Evolutionary conservation across 2,888 invertebrate species (phyloP).

Genomic region (Euclidia mi): DNA sequence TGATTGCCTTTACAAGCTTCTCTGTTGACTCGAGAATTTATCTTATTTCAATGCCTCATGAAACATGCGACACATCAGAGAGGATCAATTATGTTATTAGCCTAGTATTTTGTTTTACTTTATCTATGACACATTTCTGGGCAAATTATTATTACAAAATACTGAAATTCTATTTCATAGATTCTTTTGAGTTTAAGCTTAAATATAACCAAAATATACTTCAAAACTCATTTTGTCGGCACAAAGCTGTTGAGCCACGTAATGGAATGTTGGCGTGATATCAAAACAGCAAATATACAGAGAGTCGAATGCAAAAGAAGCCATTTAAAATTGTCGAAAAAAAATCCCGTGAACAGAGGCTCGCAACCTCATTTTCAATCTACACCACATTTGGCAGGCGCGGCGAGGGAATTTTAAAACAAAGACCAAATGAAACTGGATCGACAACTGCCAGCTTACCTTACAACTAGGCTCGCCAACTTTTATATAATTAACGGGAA

Average conservation of each 20-base stretch:
- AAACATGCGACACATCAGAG: too few relatives aligned
- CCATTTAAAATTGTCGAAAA: constrained; percentile 50
- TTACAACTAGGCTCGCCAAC: constrained; percentile 43
- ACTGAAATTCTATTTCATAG: background rate
- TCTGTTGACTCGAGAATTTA: too few relatives aligned
- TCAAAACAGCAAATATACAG: constrained; percentile 40
- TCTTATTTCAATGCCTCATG: too few relatives aligned
- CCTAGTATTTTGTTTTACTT: too few relatives aligned
- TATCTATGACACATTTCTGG: too few relatives aligned
- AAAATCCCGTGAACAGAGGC: constrained; percentile 46
- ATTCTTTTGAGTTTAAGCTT: background rate
- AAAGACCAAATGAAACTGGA: constrained; percentile 60
- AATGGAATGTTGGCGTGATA: constrained; percentile 41
- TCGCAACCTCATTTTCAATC: constrained; percentile 67
- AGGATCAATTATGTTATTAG: too few relatives aligned
- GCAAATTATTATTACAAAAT: too few relatives aligned
- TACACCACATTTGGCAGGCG: constrained; percentile 75
- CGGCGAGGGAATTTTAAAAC: constrained; percentile 74
- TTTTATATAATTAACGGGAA: constrained; percentile 43
- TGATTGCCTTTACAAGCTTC: too few relatives aligned
- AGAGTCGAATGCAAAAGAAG: constrained; percentile 52
- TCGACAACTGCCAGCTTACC: constrained; percentile 46
- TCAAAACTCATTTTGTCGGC: background rate
- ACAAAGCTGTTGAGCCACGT: constrained; percentile 19
- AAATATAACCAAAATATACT: background rate